Base-by-base conservation (phyloP, 1,140 invertebrate species). In the Brachionus sp. region DNA sequence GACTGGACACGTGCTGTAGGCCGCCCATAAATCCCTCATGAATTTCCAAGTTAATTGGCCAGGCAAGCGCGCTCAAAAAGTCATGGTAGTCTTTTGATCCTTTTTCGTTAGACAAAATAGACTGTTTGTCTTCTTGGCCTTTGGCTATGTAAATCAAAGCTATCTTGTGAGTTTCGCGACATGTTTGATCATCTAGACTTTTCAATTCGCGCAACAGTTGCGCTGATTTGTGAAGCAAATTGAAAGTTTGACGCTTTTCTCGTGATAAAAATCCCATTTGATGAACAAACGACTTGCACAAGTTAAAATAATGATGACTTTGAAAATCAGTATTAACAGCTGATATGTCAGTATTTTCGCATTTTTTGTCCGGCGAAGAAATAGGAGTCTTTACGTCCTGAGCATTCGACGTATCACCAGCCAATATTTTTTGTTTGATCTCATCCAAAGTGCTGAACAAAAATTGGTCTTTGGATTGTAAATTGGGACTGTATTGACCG, bases 1-100 rank as follows among this genome's bases (percentile, higher is more conserved):
- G 95, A 1, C 92, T 93, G 85, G 94, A 94, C 84, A 96, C 96
- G 46, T 93, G 91, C 78, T 97, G 93, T 46, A 99, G 89, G 0
- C 98, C 98, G 5, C 98, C 98, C 75, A 95, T 90, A 88, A 99
- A 99, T 2, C 97, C 98, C 23, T 94, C 94, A 88, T 99, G 97
- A 9, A 92, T 93, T 88, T 97, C 95, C 83, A 99, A 89, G 86
- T 98, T 96, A 87, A 95, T 93, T 91, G 97, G 95, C 96, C 97
- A 98, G 6, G 95, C 96, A 6, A 99, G 89, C 9, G 94, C 93
- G 1, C 95, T 93, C 3, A 99, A 92, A 90, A 99, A 99, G 19
- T 87, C 85, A 84, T 98, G 96, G 90, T 96, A 99, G 12, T 93
- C 93, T 84, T 93, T 93, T 87, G 95, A 97, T 13, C 95, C 96